A percentile compares a stretch with the other conserved stretches of the same genome.
Evolutionary conservation across 2,888 invertebrate genomes (phyloP).

Genomic region (Bursaphelenchus okinawaensis): DNA sequence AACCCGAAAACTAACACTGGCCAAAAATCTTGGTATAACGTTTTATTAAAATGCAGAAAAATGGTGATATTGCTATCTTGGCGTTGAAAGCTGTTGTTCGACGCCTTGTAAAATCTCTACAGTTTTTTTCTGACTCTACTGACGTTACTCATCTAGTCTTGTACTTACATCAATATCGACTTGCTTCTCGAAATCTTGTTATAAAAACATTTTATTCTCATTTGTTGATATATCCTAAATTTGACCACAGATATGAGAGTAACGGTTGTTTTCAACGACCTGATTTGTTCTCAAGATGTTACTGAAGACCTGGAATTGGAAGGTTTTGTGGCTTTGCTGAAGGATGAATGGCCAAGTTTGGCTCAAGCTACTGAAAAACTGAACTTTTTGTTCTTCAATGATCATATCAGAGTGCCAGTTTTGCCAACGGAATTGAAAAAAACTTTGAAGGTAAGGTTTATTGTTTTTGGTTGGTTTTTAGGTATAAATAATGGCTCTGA

Average conservation of each 20-base stretch:
- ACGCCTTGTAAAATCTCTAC: too few species aligned
- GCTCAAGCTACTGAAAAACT: neutral
- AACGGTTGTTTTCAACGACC: conserved; percentile 23
- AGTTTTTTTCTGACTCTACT: too few species aligned
- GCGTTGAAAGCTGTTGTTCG: too few species aligned
- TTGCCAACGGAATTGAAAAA: neutral
- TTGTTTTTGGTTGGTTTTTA: neutral
- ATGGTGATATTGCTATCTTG: too few species aligned
- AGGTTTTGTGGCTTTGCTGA: conserved; percentile 23
- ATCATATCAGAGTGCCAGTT: neutral
- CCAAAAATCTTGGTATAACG: neutral
- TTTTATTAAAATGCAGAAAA: too few species aligned
- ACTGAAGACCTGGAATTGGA: conserved; percentile 33
- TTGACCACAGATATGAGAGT: conserved; percentile 18
- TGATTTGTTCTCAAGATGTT: conserved; percentile 21
- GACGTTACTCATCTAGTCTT: too few species aligned
- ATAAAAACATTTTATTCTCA: too few species aligned
- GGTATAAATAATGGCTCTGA: too few species aligned
- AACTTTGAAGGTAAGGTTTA: neutral
- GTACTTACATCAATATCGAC: too few species aligned
- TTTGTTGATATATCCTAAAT: too few species aligned
- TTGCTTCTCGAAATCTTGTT: too few species aligned
- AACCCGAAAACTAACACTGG: neutral
- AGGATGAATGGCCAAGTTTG: conserved; percentile 2
- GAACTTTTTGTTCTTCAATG: neutral